phyloP scores from a whole-genome alignment of 1,140 invertebrate genomes.

The Dreissena rostriformis region DNA sequence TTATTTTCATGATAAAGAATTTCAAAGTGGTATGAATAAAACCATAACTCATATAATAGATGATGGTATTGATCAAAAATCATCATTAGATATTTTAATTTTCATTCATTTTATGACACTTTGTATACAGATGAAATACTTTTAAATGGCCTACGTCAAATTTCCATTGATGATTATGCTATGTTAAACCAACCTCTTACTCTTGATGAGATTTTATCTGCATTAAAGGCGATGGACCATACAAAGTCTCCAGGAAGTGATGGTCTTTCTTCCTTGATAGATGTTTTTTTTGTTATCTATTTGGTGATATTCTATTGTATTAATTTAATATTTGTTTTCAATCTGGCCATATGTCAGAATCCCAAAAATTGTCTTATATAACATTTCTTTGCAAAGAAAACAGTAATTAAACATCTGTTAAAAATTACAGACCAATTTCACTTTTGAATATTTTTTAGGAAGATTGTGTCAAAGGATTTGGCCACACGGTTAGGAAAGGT shows the following conservation, averaged over 20 bases:
- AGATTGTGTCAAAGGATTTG: constrained; percentile 63
- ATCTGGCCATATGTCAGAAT: constrained; percentile 34
- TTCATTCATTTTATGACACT: too few relatives aligned
- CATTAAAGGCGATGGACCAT: constrained; percentile 51
- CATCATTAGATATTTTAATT: too few relatives aligned
- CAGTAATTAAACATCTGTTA: constrained; percentile 45
- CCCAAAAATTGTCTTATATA: constrained; percentile 59
- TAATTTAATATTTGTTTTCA: constrained; percentile 51
- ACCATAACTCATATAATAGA: constrained; percentile 17
- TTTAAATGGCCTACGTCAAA: constrained; percentile 54
- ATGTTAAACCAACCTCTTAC: constrained; percentile 49
- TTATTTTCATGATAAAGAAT: too few relatives aligned
- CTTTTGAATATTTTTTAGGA: constrained; percentile 65
- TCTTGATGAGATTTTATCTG: constrained; percentile 33
- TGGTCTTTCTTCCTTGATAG: constrained; percentile 63
- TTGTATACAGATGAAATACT: constrained; percentile 30
- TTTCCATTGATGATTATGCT: constrained; percentile 23
- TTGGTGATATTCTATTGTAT: constrained; percentile 48
- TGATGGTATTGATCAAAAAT: neutral
- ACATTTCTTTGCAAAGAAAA: constrained; percentile 62
- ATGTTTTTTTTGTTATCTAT: constrained; percentile 58
- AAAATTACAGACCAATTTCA: constrained; percentile 64
- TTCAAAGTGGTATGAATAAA: too few relatives aligned
- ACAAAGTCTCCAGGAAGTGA: constrained; percentile 65
- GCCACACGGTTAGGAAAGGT: constrained; percentile 50